Base-by-base conservation (phyloP, 2,888 invertebrate genomes). In the Aethes cnicana region DNA sequence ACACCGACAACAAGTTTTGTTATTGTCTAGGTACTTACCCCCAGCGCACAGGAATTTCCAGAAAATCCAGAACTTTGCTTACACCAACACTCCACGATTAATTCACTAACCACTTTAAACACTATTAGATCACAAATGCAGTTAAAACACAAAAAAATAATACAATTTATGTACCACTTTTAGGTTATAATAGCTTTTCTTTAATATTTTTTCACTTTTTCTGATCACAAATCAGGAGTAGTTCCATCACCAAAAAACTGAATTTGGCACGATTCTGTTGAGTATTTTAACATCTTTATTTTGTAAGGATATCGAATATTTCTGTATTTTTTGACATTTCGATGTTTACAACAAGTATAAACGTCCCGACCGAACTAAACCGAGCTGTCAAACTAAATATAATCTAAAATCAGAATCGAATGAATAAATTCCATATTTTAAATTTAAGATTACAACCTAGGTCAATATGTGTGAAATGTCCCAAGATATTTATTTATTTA, bases 281-380 rank as follows among this genome's bases (percentile, higher is more conserved):
- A 32, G 11, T 25, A 4, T 33, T n/a, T 16, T 37, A 4, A 3
- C 14, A 4, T 4, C 25, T 18, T 39, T 46, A 12, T 11, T 46
- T 11, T 16, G 20, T 4, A 20, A 25, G 26, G 11, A 32, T 39
- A 33, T 14, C 28, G 30, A 28, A 20, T 44, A 41, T 41, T 43
- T 32, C 49, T 30, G 41, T 44, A 48, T 58, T 61, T 62, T 68
- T 66, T 69, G 69, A 69, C 69, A 53, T 66, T 57, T 56, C 60
- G 63, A 64, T 69, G 69, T 69, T 69, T 69, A 69, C 68, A 68
- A 68, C 55, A 50, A 50, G 44, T 52, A 46, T 52, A 52, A 37
- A 46, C 46, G 52, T 36, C 12, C 17, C 44, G n/a, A n/a, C n/a
- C 11, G 32, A 12, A 44, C 30, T 44, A 37, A 16, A 11, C 11